phyloP scores from a whole-genome alignment of 2,113 vertebrate genomes.

The Scartelaos histophorus region DNA sequence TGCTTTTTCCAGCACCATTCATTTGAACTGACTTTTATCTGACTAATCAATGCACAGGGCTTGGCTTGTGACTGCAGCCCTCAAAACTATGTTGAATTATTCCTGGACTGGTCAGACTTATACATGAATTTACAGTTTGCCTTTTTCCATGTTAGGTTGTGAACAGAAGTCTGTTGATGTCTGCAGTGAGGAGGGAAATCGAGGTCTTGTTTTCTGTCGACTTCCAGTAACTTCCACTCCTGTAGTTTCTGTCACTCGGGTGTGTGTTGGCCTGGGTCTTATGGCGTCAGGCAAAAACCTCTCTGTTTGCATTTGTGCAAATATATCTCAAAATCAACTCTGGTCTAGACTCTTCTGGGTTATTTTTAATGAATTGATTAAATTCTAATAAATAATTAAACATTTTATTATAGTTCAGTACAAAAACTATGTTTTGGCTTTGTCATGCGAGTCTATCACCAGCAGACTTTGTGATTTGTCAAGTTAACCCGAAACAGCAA shows the following conservation, averaged over 20 bases:
- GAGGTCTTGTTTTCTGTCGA: constrained; percentile 11
- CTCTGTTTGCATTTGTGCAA: neutral
- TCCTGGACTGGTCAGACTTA: neutral
- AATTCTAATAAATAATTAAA: neutral
- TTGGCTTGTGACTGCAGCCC: no score
- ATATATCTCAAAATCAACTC: neutral
- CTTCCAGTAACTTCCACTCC: constrained; percentile 50
- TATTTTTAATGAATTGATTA: neutral
- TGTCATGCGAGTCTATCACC: neutral
- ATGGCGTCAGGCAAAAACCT: constrained; percentile 4
- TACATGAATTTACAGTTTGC: neutral
- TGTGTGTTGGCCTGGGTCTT: constrained; percentile 28
- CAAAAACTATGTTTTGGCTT: neutral
- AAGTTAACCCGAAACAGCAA: neutral
- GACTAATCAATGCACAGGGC: no score
- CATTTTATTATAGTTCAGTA: neutral
- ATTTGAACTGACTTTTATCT: no score
- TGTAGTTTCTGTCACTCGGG: constrained; percentile 48
- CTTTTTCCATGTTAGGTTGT: neutral
- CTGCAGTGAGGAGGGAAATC: constrained; percentile 3
- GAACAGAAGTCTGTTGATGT: neutral
- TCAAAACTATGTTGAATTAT: neutral
- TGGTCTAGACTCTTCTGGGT: neutral
- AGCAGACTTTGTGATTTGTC: neutral
- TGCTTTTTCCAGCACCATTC: no score